Evolutionary conservation across 2,113 vertebrate species (phyloP).

Genomic region (Puffinus mauretanicus): DNA sequence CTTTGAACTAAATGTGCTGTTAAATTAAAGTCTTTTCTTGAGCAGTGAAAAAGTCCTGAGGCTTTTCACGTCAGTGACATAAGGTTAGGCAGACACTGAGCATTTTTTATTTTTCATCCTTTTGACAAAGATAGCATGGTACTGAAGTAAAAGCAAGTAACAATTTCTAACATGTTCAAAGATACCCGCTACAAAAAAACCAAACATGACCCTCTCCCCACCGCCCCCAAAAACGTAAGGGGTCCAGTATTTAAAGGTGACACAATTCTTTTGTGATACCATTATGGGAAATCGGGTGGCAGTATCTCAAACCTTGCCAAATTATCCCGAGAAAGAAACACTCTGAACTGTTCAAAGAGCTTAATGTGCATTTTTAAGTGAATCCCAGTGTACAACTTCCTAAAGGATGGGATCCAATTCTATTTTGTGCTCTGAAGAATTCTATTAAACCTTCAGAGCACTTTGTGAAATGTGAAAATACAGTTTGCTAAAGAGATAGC

Average conservation of each 20-base stretch:
- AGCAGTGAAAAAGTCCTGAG: conserved; percentile 34
- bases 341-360: background rate
- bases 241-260: background rate
- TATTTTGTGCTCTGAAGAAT: conserved; percentile 21
- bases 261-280: background rate
- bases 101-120: background rate
- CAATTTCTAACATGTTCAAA: conserved; percentile 21
- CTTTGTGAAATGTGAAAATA: conserved; percentile 20
- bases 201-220: background rate
- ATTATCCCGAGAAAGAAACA: background rate
- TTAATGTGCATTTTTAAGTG: background rate
- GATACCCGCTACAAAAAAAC: background rate
- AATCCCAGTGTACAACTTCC: background rate
- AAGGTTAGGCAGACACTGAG: background rate
- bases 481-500: conserved; percentile 29
- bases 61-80: conserved; percentile 21
- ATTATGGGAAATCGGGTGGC: background rate
- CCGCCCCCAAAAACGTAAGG: fast-evolving
- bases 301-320: background rate
- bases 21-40: conserved; percentile 38
- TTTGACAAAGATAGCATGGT: background rate
- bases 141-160: conserved; percentile 51
- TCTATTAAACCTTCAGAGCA: background rate
- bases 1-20: conserved; percentile 54
- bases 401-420: background rate